Conservation (phyloP, 2,113 vertebrate genomes). For the Pluvialis apricaria region DNA sequence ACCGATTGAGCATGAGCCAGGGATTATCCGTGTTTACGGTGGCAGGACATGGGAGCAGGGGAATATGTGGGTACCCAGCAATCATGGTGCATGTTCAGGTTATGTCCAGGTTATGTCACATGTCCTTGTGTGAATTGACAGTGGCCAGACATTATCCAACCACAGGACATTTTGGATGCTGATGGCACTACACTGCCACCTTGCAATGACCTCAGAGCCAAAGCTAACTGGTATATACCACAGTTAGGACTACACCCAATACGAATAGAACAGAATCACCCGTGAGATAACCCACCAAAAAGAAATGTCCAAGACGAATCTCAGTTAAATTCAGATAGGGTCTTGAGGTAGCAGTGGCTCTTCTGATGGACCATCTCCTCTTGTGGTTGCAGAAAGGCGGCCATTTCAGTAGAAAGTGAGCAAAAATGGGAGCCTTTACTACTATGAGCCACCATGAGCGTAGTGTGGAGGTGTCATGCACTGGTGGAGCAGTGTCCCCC, state of each 20-base stretch:
- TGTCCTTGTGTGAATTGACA: background rate
- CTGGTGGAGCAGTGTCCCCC: background rate
- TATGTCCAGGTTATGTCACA: background rate
- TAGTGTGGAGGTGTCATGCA: background rate
- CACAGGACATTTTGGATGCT: background rate
- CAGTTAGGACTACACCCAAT: background rate
- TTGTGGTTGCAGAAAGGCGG: background rate
- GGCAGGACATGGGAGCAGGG: background rate
- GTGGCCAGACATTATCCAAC: background rate
- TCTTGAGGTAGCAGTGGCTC: background rate
- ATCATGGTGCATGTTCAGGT: background rate
- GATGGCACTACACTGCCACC: background rate
- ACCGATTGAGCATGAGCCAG: slow-evolving; percentile 31
- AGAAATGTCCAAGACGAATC: background rate
- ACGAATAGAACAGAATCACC: background rate
- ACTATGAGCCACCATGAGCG: background rate
- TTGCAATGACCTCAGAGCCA: background rate
- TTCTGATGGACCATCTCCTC: background rate
- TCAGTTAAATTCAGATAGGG: background rate
- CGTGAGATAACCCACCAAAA: background rate
- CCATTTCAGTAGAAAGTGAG: background rate
- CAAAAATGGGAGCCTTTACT: background rate
- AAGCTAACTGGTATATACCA: background rate
- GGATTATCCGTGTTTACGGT: slow-evolving; percentile 20
- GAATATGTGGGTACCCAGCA: background rate